These are phyloP conservation scores for Acrobasis consociella DNA, from an alignment of 2,888 invertebrate genomes.

Conservation along the genomic window DNA sequence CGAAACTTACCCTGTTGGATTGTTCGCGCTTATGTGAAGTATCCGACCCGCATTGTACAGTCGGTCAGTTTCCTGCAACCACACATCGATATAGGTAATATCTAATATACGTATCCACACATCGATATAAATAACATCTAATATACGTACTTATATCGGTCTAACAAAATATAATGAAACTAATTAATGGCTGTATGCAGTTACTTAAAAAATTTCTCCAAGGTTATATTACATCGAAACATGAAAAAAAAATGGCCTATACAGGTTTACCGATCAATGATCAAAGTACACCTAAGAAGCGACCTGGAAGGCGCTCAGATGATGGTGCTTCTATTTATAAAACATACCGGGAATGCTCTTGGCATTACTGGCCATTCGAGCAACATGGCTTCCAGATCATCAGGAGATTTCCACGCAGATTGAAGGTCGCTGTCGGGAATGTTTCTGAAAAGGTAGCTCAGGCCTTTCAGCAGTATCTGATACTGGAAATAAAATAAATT, in stretches of 20 bases:
- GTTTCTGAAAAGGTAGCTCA: constrained; percentile 85
- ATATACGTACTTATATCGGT: too few relatives aligned
- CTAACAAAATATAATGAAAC: too few relatives aligned
- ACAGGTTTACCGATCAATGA: too few relatives aligned
- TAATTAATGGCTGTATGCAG: too few relatives aligned
- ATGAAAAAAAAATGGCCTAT: too few relatives aligned
- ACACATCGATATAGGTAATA: not conserved
- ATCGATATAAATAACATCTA: too few relatives aligned
- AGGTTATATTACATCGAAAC: too few relatives aligned
- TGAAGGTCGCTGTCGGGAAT: constrained; percentile 84
- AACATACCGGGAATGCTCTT: constrained; percentile 77
- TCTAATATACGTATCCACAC: too few relatives aligned
- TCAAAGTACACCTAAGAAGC: too few relatives aligned
- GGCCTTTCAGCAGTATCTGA: constrained; percentile 87
- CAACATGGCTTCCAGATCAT: constrained; percentile 37
- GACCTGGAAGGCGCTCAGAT: too few relatives aligned
- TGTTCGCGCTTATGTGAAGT: constrained; percentile 85
- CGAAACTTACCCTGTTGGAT: constrained; percentile 65
- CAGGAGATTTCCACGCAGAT: constrained; percentile 82
- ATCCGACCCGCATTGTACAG: constrained; percentile 88
- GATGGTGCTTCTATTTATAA: too few relatives aligned
- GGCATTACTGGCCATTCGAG: constrained; percentile 52
- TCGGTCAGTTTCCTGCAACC: constrained; percentile 42
- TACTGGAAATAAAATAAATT: constrained; percentile 74
- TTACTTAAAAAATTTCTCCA: too few relatives aligned